Percentiles rank a stretch among this genome's conserved stretches.
phyloP scores from a whole-genome alignment of 2,888 invertebrate species.

The Morinoia aosen region DNA sequence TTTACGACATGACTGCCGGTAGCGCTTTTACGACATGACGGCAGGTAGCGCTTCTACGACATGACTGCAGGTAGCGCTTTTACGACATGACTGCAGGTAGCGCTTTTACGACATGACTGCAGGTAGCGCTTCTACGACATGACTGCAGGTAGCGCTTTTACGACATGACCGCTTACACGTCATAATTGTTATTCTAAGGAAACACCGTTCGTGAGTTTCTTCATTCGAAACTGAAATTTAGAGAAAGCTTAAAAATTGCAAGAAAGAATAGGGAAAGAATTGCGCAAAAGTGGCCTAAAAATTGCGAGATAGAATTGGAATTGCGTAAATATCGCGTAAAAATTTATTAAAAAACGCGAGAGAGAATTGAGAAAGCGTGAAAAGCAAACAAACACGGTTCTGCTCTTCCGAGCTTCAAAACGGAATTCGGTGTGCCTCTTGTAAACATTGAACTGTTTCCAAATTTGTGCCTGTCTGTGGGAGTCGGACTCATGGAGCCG shows the following conservation, averaged over 20 bases:
- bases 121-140: background rate
- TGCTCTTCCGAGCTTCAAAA: background rate
- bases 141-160: background rate
- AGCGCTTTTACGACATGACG: too few relatives aligned
- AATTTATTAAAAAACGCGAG: too few relatives aligned
- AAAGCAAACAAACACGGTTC: background rate
- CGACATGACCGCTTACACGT: too few relatives aligned
- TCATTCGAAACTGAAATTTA: background rate
- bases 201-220: background rate
- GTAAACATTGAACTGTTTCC: background rate
- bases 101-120: too few relatives aligned
- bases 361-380: too few relatives aligned
- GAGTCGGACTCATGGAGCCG: background rate
- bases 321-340: too few relatives aligned
- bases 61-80: background rate
- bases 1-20: too few relatives aligned
- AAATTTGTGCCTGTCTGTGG: background rate
- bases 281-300: too few relatives aligned
- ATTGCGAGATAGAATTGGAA: too few relatives aligned
- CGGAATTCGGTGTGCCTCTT: constrained; percentile 1
- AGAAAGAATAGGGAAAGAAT: too few relatives aligned
- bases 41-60: background rate
- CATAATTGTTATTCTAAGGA: too few relatives aligned
- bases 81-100: too few relatives aligned
- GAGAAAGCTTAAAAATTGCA: background rate